Evolutionary conservation across 2,888 invertebrate genomes (phyloP), one percentile per base, ranked within the genome.

Genomic region (Plagodis dolabraria): DNA sequence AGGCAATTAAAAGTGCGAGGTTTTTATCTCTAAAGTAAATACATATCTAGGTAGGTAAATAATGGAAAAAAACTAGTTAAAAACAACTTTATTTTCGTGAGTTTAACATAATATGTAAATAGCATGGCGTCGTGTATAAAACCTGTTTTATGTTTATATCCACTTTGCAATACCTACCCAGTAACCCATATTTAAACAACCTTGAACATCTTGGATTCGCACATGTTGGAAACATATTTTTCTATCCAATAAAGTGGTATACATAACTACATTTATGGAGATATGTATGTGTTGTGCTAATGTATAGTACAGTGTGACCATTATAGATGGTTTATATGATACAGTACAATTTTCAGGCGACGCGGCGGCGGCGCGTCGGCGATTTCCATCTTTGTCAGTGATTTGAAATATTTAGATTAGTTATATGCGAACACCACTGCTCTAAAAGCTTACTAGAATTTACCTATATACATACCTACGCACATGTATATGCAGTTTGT

Each of bases 121-220:
- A 0, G 12, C 12, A 45, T 33, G 40, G 34, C 46, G 46, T 35
- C 22, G 48, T 52, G n/a, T 2, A 2, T n/a, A 2, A 10, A 54
- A 54, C 59, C 59, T 11, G 59, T 51, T 53, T 34, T 0, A 6
- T 22, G 22, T 22, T 22, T 22, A 22, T 22, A 22, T 22, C 22
- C 22, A 22, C 22, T 22, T 1, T 22, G 22, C 22, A 4, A 45
- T 12, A 42, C 10, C 22, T 42, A 43, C 56, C 56, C 8, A 57
- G 61, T 61, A 61, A 61, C 61, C 61, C 50, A 61, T 61, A 61
- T 61, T 44, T 47, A 50, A 47, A 2, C 5, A 47, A 43, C 61
- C 61, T 61, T 61, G 61, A 51, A 47, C 35, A 47, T 54, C 33
- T 48, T n/a, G 34, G 50, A 12, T 56, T 53, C 36, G 56, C 60